These are phyloP conservation scores for Akabosia matsudoensis DNA, from an alignment of 1,140 invertebrate genomes.

Conservation along the genomic window DNA sequence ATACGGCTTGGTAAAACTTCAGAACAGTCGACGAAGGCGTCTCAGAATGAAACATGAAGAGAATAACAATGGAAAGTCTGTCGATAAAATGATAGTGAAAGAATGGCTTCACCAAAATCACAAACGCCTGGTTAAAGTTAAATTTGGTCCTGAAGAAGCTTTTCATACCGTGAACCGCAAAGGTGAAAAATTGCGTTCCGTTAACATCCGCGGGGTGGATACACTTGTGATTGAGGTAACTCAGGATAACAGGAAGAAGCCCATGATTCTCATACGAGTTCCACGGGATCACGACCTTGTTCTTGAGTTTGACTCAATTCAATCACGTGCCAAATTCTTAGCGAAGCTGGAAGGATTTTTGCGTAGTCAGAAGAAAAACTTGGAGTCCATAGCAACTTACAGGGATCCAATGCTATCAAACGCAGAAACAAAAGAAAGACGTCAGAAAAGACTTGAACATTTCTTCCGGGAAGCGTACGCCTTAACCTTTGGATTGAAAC, in stretches of 20 bases:
- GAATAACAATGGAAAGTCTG: conserved; percentile 63
- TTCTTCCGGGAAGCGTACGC: conserved; percentile 98
- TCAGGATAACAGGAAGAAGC: conserved; percentile 64
- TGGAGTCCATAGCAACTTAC: conserved; percentile 65
- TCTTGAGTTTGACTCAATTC: conserved; percentile 82
- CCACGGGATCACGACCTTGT: conserved; percentile 93
- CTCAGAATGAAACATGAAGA: conserved; percentile 81
- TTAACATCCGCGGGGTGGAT: conserved; percentile 71
- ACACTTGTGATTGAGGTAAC: conserved; percentile 79
- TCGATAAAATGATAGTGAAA: conserved; percentile 88
- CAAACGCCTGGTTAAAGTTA: conserved; percentile 82
- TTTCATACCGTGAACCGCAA: conserved; percentile 82
- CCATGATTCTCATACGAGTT: conserved; percentile 78
- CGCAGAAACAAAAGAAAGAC: conserved; percentile 91
- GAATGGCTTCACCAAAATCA: conserved; percentile 95
- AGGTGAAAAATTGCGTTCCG: conserved; percentile 78
- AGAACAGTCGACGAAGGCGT: conserved; percentile 74
- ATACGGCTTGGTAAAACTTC: conserved; percentile 86
- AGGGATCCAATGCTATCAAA: conserved; percentile 85
- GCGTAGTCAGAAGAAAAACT: conserved; percentile 73
- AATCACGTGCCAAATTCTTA: conserved; percentile 81
- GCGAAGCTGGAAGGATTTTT: conserved; percentile 82
- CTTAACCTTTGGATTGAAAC: conserved; percentile 80
- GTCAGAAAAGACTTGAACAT: conserved; percentile 90
- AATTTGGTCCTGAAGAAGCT: conserved; percentile 77